phyloP scores from a whole-genome alignment of 2,113 vertebrate genomes.

The Rhadina sibilatrix region DNA sequence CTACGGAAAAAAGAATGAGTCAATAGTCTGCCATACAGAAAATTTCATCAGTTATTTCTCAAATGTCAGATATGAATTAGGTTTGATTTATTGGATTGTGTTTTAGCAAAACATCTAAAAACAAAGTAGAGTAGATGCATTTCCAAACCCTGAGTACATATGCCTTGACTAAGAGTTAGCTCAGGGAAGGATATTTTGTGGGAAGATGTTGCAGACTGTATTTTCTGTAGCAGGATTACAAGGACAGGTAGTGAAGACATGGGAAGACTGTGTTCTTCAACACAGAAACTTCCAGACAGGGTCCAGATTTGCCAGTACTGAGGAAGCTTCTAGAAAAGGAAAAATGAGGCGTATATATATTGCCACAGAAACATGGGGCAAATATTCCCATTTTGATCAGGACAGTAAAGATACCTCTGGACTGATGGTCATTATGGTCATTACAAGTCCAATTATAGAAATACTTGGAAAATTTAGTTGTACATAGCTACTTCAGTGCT shows the following conservation, averaged over 20 bases:
- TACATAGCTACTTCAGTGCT: not conserved
- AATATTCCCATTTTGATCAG: not conserved
- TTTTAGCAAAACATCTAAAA: not conserved
- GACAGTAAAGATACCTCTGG: not conserved
- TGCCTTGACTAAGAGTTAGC: not conserved
- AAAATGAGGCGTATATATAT: not conserved
- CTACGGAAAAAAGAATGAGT: not conserved
- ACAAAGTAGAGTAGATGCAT: not conserved
- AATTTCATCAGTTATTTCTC: not conserved
- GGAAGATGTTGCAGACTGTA: not conserved
- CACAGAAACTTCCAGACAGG: not conserved
- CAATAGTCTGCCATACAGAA: not conserved
- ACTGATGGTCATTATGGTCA: not conserved
- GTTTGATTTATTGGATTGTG: not conserved
- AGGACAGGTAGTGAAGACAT: not conserved
- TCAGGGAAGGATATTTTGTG: not conserved
- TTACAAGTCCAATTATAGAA: not conserved
- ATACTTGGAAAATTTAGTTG: not conserved
- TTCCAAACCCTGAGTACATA: not conserved
- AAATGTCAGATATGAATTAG: not conserved
- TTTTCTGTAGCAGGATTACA: not conserved
- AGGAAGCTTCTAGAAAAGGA: not conserved
- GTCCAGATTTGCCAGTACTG: not conserved
- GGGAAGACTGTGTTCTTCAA: not conserved
- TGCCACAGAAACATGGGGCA: not conserved